Percentiles rank a stretch among this genome's conserved stretches.
Evolutionary conservation across 2,888 invertebrate genomes (phyloP).

Genomic region (Hipparchia semele): DNA sequence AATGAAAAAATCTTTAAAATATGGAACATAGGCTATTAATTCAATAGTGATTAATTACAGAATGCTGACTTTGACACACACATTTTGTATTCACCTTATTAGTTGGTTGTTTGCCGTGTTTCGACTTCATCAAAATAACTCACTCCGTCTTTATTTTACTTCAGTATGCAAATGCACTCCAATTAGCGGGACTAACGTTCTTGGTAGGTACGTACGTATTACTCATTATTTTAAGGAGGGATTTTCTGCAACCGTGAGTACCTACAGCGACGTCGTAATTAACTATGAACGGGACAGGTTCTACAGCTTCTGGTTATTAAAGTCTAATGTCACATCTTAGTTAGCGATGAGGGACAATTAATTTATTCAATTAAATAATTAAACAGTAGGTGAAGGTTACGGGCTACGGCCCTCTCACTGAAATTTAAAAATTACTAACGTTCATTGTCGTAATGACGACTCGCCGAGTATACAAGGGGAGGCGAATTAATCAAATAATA

Average conservation of each 20-base stretch:
- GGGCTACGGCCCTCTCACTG: constrained; percentile 77
- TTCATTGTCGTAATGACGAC: constrained; percentile 77
- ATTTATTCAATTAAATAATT: constrained; percentile 80
- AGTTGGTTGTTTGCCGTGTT: constrained; percentile 56
- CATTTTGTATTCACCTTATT: constrained; percentile 42
- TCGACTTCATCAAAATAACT: constrained; percentile 73
- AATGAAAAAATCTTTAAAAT: background rate
- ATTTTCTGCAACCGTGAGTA: constrained; percentile 56
- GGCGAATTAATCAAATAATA: constrained; percentile 84
- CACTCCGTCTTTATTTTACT: constrained; percentile 71
- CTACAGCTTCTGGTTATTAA: constrained; percentile 77
- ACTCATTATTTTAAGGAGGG: constrained; percentile 75
- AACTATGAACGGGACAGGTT: constrained; percentile 72
- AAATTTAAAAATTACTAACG: constrained; percentile 80
- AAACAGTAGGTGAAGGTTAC: constrained; percentile 80
- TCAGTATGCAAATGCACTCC: constrained; percentile 79
- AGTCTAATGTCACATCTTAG: constrained; percentile 80
- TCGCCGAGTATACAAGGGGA: constrained; percentile 81
- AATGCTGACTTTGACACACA: background rate
- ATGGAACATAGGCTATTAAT: background rate
- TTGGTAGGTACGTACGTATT: constrained; percentile 69
- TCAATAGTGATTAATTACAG: background rate
- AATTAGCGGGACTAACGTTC: constrained; percentile 76
- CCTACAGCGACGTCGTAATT: constrained; percentile 67
- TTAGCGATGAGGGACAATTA: constrained; percentile 69